Conservation (phyloP, 2,113 vertebrate genomes). For the Ammospiza nelsoni region DNA sequence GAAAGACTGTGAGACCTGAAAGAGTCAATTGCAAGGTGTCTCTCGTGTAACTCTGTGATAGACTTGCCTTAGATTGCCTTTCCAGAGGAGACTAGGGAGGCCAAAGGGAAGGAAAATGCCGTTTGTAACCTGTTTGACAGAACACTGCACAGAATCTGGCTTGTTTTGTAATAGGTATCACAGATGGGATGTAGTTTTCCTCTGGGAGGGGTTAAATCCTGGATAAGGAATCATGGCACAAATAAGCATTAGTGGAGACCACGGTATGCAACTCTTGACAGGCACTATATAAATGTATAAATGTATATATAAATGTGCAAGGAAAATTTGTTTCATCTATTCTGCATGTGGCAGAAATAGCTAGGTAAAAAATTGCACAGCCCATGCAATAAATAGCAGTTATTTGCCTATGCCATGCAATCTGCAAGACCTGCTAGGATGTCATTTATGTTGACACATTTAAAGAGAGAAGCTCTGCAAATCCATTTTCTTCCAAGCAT, state of each 20-base stretch:
- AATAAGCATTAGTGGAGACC: neutral
- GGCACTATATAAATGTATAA: neutral
- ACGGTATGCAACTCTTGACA: neutral
- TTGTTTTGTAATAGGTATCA: neutral
- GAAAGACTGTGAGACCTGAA: neutral
- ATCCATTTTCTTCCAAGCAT: constrained; percentile 37
- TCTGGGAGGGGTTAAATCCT: constrained; percentile 9
- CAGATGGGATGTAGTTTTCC: neutral
- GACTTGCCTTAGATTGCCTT: neutral
- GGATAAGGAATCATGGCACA: neutral
- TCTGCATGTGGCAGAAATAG: constrained; percentile 29
- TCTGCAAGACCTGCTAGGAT: constrained; percentile 40
- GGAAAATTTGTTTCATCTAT: constrained; percentile 36
- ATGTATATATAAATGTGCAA: neutral
- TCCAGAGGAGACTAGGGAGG: neutral
- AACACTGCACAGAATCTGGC: neutral
- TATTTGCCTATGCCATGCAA: constrained; percentile 49
- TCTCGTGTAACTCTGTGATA: neutral
- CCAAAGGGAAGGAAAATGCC: neutral
- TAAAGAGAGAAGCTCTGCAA: constrained; percentile 33
- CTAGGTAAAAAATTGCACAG: constrained; percentile 26
- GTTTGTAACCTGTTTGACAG: neutral
- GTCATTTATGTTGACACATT: constrained; percentile 58
- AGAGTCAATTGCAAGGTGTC: neutral
- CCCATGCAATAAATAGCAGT: constrained; percentile 48